A percentile compares a stretch with the other conserved stretches of the same genome.
Evolutionary conservation across 2,888 invertebrate genomes (phyloP).

Genomic region (Hirtodrosophila cameraria): DNA sequence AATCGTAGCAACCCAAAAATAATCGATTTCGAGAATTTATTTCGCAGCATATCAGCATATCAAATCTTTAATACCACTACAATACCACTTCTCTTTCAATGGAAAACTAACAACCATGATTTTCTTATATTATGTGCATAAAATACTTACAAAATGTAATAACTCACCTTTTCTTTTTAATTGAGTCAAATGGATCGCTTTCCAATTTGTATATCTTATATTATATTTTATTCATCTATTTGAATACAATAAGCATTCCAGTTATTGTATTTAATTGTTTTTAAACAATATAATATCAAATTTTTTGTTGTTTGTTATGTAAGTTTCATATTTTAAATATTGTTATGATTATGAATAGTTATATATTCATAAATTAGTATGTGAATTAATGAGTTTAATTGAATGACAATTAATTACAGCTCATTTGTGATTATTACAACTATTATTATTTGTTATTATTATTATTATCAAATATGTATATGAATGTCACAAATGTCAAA

Average conservation of each 20-base stretch:
- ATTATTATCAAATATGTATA: conserved; percentile 55
- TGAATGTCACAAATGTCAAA: conserved; percentile 48
- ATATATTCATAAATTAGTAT: conserved; percentile 36
- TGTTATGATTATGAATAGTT: conserved; percentile 35
- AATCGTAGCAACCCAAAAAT: too few relatives aligned
- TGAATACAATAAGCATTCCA: conserved; percentile 63
- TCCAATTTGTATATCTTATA: conserved; percentile 52
- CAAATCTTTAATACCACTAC: too few relatives aligned
- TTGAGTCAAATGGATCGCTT: conserved; percentile 29
- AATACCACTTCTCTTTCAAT: too few relatives aligned
- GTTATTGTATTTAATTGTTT: conserved; percentile 42
- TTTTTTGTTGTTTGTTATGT: conserved; percentile 22
- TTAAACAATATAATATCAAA: conserved; percentile 64
- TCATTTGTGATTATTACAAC: conserved; percentile 48
- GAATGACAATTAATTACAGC: conserved; percentile 49
- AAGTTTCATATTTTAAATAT: conserved; percentile 11
- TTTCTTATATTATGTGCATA: too few relatives aligned
- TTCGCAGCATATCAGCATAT: too few relatives aligned
- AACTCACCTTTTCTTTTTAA: conserved; percentile 37
- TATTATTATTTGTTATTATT: conserved; percentile 22
- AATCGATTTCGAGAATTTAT: too few relatives aligned
- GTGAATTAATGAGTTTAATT: conserved; percentile 46
- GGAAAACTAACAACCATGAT: too few relatives aligned
- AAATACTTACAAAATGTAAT: neutral
- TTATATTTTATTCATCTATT: conserved; percentile 54